Percentiles rank a stretch among this genome's conserved stretches.
Evolutionary conservation across 2,888 invertebrate genomes (phyloP).

Genomic region (Mellilla xanthometata): DNA sequence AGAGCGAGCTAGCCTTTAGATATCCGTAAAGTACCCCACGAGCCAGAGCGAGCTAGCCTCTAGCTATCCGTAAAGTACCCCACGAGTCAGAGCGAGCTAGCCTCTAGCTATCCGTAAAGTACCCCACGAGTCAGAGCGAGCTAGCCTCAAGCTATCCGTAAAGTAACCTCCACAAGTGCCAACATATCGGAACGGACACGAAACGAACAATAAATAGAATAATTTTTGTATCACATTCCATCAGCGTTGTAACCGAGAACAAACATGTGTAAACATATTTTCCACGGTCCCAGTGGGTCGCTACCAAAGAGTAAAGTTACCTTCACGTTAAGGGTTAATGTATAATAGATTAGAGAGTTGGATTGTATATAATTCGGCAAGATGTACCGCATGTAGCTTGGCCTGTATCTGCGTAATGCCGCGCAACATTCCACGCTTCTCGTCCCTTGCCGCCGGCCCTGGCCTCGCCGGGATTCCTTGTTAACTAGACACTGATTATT

Average conservation of each 20-base stretch:
- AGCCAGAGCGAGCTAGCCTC: too few relatives aligned
- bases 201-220: slow-evolving; percentile 56
- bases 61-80: too few relatives aligned
- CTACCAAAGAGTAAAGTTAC: slow-evolving; percentile 82
- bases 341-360: slow-evolving; percentile 70
- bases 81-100: too few relatives aligned
- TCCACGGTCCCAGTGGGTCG: slow-evolving; percentile 60
- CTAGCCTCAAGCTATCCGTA: slow-evolving; percentile 24
- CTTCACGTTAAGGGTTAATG: slow-evolving; percentile 72
- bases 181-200: slow-evolving; percentile 54
- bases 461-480: slow-evolving; percentile 29
- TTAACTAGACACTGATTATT: slow-evolving; percentile 70
- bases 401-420: background rate
- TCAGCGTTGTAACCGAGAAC: slow-evolving; percentile 39
- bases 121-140: slow-evolving; percentile 2
- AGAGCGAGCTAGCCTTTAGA: too few relatives aligned
- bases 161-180: slow-evolving; percentile 69
- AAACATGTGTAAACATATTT: slow-evolving; percentile 53
- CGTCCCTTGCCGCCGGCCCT: slow-evolving; percentile 42
- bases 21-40: too few relatives aligned
- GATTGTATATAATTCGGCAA: slow-evolving; percentile 71
- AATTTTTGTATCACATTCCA: slow-evolving; percentile 63
- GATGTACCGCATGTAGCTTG: slow-evolving; percentile 71
- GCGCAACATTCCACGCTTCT: slow-evolving; percentile 72
- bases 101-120: too few relatives aligned